Conservation (phyloP, 2,797 vertebrate species). For the Alfaro cultratus region DNA sequence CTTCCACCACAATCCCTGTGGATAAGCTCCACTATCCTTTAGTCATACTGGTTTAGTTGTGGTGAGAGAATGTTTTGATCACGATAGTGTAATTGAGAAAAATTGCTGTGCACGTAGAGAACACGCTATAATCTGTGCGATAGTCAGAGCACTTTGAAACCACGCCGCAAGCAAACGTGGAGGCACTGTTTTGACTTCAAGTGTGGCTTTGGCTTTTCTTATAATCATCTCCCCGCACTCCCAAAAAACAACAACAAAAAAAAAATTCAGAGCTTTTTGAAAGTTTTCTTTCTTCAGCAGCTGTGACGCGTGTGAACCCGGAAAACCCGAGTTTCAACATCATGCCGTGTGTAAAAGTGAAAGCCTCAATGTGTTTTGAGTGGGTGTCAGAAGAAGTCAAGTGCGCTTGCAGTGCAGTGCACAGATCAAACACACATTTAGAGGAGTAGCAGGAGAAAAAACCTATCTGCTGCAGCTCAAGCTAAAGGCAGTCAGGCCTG, state of each 20-base stretch:
- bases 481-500: slow-evolving; percentile 62
- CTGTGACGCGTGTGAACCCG: slow-evolving; percentile 31
- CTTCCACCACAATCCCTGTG: slow-evolving; percentile 60
- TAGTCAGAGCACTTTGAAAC: slow-evolving; percentile 45
- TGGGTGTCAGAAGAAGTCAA: slow-evolving; percentile 58
- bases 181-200: slow-evolving; percentile 18
- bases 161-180: slow-evolving; percentile 36
- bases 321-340: slow-evolving; percentile 55
- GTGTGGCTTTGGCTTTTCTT: slow-evolving; percentile 44
- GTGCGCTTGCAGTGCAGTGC: slow-evolving; percentile 32
- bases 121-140: slow-evolving; percentile 58
- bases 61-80: slow-evolving; percentile 67
- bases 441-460: slow-evolving; percentile 8
- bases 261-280: slow-evolving; percentile 34
- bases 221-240: slow-evolving; percentile 17
- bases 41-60: slow-evolving; percentile 65
- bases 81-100: slow-evolving; percentile 67
- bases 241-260: background rate
- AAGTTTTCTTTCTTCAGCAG: slow-evolving; percentile 41
- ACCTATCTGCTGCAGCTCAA: slow-evolving; percentile 41
- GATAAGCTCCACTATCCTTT: slow-evolving; percentile 66
- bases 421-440: slow-evolving; percentile 34
- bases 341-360: slow-evolving; percentile 49
- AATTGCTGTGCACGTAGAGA: slow-evolving; percentile 48
- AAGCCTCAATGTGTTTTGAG: slow-evolving; percentile 54